These are phyloP conservation scores for Bacillus rossius DNA, from an alignment of 1,140 invertebrate genomes.

Conservation along the genomic window DNA sequence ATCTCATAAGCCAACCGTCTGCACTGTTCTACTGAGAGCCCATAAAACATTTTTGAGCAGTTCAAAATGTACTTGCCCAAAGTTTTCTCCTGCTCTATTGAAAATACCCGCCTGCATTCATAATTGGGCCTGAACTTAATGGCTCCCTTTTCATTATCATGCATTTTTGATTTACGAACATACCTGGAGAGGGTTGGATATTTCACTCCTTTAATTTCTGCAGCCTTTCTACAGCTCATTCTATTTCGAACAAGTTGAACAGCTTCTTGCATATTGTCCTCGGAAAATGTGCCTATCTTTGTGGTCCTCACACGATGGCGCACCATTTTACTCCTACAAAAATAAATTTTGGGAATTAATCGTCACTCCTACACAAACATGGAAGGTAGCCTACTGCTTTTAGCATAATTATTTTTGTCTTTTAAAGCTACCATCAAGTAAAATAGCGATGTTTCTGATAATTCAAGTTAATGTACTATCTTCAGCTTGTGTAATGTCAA, in stretches of 20 bases:
- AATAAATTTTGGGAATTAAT: background rate
- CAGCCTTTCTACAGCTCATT: background rate
- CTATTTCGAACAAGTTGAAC: background rate
- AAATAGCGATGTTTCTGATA: too few relatives aligned
- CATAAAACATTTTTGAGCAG: slow-evolving; percentile 35
- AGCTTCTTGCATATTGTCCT: background rate
- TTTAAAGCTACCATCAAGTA: too few relatives aligned
- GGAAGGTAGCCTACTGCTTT: too few relatives aligned
- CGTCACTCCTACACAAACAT: too few relatives aligned
- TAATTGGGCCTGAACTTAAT: background rate
- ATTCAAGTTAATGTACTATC: too few relatives aligned
- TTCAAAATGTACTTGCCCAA: slow-evolving; percentile 26
- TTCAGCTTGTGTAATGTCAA: too few relatives aligned
- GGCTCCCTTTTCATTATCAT: background rate
- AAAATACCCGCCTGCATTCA: slow-evolving; percentile 7
- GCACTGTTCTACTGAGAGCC: slow-evolving; percentile 26
- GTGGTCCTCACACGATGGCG: background rate
- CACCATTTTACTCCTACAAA: background rate
- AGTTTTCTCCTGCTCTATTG: slow-evolving; percentile 5
- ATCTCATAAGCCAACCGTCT: slow-evolving; percentile 31
- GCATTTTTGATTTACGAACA: background rate
- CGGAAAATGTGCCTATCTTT: background rate
- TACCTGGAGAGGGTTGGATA: slow-evolving; percentile 3
- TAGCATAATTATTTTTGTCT: too few relatives aligned
- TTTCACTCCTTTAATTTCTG: slow-evolving; percentile 1